phyloP scores from a whole-genome alignment of 2,113 vertebrate species.

The human (Homo sapiens) region GRCh38 chr3:83764501-83765000 shows the following conservation, averaged over 20 bases:
- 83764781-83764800: background rate
- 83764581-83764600: background rate
- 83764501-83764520: background rate
- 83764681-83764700: background rate
- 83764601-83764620: background rate
- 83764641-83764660: fast-evolving
- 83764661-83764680: background rate
- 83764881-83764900: background rate
- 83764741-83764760: background rate
- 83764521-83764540: background rate
- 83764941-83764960: background rate
- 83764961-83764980: background rate
- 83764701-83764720: background rate
- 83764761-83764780: background rate
- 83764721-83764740: background rate
- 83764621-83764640: background rate
- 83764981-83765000: background rate
- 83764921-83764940: background rate
- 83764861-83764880: background rate
- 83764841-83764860: background rate
- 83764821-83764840: background rate
- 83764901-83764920: background rate
- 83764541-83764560: background rate
- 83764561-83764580: background rate
- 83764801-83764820: background rate